Evolutionary conservation across 1,140 invertebrate genomes (phyloP), one percentile per base, ranked within the genome.

Genomic region (Euura lappo): DNA sequence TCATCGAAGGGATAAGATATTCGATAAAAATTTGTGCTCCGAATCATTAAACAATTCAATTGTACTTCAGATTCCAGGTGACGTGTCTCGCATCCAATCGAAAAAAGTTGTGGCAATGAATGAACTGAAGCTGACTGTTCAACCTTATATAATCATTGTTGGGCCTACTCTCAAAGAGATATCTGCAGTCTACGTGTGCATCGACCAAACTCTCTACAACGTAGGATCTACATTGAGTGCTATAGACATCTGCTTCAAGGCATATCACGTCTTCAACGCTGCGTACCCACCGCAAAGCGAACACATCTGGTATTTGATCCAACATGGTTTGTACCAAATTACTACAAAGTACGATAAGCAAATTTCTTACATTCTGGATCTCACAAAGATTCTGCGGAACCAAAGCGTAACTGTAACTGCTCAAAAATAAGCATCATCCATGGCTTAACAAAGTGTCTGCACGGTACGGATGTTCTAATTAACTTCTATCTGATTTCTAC

Each of bases 271-370:
- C 2, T 45, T 74, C 10, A 44, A 74, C 13, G 70, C 70, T 45
- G 44, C 65, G 43, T 74, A 74, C 13, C 44, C 45, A 7, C 47
- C 70, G n/a, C 46, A 74, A 64, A 43, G 44, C 11, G 68, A 71
- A 44, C 70, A 74, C 46, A 60, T 74, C 4, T 74, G 73, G 73
- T 68, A 68, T 42, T 64, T 74, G n/a, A 13, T 74, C n/a, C 73
- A 74, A 44, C 44, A 68, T 45, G 70, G 45, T 64, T 66, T 74
- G 10, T 74, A 74, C 45, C 65, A 67, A 75, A 51, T 51, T 51
- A 51, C 6, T 11, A 51, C 47, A 6, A 51, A 51, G 47, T 51
- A 11, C 6, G 47, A 51, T 51, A 51, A 51, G 47, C 47, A 51
- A 51, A 51, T 51, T 7, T 1, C 47, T 6, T 51, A 51, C 47